Percentiles rank a stretch among this genome's conserved stretches.
These are phyloP conservation scores for Spongia lamella DNA, from an alignment of 37 sponge, comb jelly and placozoan species.

Conservation along the genomic window DNA sequence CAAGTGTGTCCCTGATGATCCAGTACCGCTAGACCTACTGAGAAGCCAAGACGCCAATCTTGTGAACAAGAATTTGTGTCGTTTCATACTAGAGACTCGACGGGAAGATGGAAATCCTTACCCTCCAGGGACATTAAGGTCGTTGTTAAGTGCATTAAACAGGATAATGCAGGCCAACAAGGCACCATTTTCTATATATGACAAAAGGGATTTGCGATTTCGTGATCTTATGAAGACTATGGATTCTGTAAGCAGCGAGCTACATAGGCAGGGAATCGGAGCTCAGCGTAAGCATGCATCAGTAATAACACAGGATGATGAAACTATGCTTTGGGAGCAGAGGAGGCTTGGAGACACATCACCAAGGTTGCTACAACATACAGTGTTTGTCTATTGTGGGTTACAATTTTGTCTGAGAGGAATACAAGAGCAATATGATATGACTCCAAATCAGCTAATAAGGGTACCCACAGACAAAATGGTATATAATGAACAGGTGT, in stretches of 20 bases:
- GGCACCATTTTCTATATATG: constrained; percentile 4
- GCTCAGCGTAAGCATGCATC: not conserved
- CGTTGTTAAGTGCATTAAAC: not conserved
- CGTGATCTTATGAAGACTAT: not conserved
- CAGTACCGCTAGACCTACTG: not conserved
- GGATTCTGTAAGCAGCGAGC: constrained; percentile 14
- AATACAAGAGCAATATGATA: constrained; percentile 18
- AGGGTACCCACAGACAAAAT: not conserved
- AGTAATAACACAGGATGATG: not conserved
- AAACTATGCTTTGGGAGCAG: constrained; percentile 15
- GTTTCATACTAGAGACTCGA: not conserved
- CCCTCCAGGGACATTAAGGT: constrained; percentile 7
- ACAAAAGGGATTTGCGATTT: not conserved
- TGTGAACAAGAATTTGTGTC: not conserved
- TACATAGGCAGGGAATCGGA: constrained; percentile 16
- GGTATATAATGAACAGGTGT: constrained; percentile 11
- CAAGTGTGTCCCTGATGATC: not conserved
- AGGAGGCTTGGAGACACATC: not conserved
- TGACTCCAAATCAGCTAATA: not conserved
- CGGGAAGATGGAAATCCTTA: constrained; percentile 4
- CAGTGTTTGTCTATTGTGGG: constrained; percentile 27
- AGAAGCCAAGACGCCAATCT: not conserved
- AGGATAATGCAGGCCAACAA: not conserved
- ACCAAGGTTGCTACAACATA: constrained; percentile 8
- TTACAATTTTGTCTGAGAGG: constrained; percentile 6